Base-by-base conservation (phyloP, 1,140 invertebrate species). In the Calosoma granatense region DNA sequence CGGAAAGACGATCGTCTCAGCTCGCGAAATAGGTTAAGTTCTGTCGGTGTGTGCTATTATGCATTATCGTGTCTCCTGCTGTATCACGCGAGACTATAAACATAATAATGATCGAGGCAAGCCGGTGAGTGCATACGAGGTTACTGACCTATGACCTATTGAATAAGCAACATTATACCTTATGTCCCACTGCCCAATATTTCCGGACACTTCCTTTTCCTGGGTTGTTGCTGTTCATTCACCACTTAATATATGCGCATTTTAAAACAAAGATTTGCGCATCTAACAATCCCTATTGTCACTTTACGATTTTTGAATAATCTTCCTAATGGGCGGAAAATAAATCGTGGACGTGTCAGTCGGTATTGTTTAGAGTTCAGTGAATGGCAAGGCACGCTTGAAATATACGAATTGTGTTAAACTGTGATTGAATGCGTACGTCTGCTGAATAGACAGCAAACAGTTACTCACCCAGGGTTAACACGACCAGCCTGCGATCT, bases 41-140 rank as follows among this genome's bases (percentile, higher is more conserved):
- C 26, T 30, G 26, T 30, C 14, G 26, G 26, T 14, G 26, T 30
- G 6, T 17, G 9, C 41, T 17, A 47, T 12, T 47, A 47, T 47
- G 17, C 17, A 47, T 9, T 47, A 47, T 47, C 41, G 41, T 17
- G 41, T 47, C n/a, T 17, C 41, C 41, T 17, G 41, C 17, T 47
- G n/a, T n/a, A 47, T 47, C 41, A 47, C 41, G 41, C 41, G 41
- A 47, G 6, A 12, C 41, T 47, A 47, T 17, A 47, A 47, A 47
- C 41, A 47, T 47, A 12, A 47, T 47, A 47, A 47, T 47, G 41
- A 47, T 47, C 41, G 41, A 12, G 6, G 26, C 26, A 30, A 14
- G 26, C 14, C 26, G 26, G 14, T 30, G 26, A n/a, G n/a, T n/a
- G n/a, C n/a, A 36, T 9, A n/a, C 26, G 26, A 36, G 26, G 26